These are phyloP conservation scores for Ctenosaura bakeri DNA, from an alignment of 2,797 vertebrate species.

Conservation along the genomic window DNA sequence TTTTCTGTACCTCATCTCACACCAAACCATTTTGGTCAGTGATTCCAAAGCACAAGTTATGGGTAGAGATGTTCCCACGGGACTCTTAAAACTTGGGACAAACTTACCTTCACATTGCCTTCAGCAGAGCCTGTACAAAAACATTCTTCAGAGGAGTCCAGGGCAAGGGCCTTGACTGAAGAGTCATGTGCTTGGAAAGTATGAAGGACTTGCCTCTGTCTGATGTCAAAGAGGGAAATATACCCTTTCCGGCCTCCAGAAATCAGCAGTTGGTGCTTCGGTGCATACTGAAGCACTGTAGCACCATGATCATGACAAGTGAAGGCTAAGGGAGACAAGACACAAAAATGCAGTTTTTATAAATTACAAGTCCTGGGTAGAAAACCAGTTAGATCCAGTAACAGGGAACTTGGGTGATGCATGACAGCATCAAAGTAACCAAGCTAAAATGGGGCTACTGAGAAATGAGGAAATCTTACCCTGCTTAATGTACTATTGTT, in stretches of 20 bases:
- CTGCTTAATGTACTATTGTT: no score
- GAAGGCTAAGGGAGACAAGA: conserved; percentile 84
- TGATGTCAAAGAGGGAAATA: conserved; percentile 94
- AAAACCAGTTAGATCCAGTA: not conserved
- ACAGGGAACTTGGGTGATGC: not conserved
- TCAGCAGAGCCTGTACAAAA: conserved; percentile 97
- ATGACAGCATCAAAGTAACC: not conserved
- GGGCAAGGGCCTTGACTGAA: conserved; percentile 92
- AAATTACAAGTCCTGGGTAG: conserved; percentile 40
- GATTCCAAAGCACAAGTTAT: no score
- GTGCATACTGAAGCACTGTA: conserved; percentile 95
- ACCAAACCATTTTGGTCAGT: no score
- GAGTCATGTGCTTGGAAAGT: conserved; percentile 98
- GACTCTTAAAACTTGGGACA: no score
- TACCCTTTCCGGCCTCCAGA: conserved; percentile 95
- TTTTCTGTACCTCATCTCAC: no score
- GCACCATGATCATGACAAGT: conserved; percentile 96
- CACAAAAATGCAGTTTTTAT: not conserved
- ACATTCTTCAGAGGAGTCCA: conserved; percentile 93
- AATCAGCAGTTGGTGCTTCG: conserved; percentile 94
- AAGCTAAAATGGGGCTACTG: no score
- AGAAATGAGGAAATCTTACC: no score
- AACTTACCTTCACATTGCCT: conserved; percentile 95
- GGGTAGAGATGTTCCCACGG: no score
- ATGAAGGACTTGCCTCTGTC: conserved; percentile 94